phyloP scores from a whole-genome alignment of 2,113 vertebrate species.

The Zosterops pallidus region DNA sequence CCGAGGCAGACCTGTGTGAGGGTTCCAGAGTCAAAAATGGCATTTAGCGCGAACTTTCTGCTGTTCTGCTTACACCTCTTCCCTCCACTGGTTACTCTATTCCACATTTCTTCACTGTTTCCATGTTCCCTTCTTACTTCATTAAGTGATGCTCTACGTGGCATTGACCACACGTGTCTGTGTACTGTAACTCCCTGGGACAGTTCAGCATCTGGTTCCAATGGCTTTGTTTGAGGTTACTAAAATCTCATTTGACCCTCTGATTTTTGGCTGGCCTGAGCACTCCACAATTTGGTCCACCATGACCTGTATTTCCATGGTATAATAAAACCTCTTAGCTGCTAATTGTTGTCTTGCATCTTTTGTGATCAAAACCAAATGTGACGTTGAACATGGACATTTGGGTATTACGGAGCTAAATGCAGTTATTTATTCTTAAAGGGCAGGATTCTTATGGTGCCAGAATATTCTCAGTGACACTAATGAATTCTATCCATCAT shows the following conservation, averaged over 20 bases:
- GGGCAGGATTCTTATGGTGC: not conserved
- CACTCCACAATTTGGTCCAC: not conserved
- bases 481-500: not conserved
- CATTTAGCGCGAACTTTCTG: not conserved
- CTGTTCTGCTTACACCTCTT: not conserved
- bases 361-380: not conserved
- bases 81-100: not conserved
- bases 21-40: not conserved
- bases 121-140: not conserved
- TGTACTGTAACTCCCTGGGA: not conserved
- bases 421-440: not conserved
- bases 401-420: not conserved
- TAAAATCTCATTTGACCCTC: not conserved
- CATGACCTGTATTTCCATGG: not conserved
- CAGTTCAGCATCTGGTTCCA: not conserved
- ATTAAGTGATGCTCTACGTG: not conserved
- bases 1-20: not conserved
- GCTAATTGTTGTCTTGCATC: not conserved
- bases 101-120: not conserved
- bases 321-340: not conserved
- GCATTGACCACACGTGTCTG: rapidly evolving
- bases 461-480: not conserved
- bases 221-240: not conserved
- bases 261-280: not conserved
- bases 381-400: not conserved